Evolutionary conservation across 2,797 vertebrate species (phyloP).

Genomic region (Vultur gryphus): DNA sequence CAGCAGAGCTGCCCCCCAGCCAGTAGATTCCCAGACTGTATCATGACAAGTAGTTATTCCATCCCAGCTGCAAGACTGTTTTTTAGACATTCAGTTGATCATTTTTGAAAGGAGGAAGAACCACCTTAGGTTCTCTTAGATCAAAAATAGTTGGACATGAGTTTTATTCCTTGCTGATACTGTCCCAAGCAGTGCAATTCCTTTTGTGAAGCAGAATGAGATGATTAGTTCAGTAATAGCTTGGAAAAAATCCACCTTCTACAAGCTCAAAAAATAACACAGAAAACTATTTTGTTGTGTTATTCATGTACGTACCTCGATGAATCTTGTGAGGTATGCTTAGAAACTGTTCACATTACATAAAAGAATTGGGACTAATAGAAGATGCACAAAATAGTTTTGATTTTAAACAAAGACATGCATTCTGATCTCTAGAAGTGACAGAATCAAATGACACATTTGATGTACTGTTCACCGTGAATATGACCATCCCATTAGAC

Average conservation of each 20-base stretch:
- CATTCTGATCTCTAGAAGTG: not conserved
- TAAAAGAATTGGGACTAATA: not conserved
- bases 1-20: not conserved
- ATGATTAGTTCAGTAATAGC: not conserved
- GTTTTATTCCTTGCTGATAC: not conserved
- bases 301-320: accelerated
- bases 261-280: not conserved
- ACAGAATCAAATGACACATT: not conserved
- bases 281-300: not conserved
- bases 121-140: not conserved
- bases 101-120: not conserved
- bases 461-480: not conserved
- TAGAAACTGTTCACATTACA: not conserved
- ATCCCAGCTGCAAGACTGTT: not conserved
- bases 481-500: not conserved
- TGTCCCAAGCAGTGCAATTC: not conserved
- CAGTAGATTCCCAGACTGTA: accelerated
- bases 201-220: not conserved
- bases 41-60: not conserved
- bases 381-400: not conserved
- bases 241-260: not conserved
- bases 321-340: not conserved
- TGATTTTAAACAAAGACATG: not conserved
- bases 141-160: not conserved
- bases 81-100: not conserved